These are phyloP conservation scores for Onychomys arenicola DNA, from an alignment of 2,797 vertebrate genomes.

Conservation along the genomic window DNA sequence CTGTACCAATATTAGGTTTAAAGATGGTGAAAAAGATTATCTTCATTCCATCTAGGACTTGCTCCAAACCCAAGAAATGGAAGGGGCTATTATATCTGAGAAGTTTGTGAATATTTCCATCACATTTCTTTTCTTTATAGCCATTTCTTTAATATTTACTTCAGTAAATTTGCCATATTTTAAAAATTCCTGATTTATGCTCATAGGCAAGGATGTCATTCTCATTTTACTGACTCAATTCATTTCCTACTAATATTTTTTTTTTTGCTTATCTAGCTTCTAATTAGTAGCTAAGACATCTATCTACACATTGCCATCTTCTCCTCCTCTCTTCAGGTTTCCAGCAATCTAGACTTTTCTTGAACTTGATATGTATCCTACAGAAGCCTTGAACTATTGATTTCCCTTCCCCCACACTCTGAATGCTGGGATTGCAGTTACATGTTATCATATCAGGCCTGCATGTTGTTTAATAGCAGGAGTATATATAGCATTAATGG, in stretches of 20 bases:
- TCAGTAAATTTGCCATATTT: neutral
- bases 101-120: neutral
- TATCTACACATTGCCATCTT: neutral
- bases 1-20: neutral
- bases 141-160: neutral
- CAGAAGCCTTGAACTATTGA: too few species aligned
- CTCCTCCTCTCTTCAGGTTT: neutral
- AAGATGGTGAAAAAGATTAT: neutral
- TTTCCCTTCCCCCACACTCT: neutral
- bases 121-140: neutral
- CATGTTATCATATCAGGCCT: too few species aligned
- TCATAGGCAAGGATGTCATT: neutral
- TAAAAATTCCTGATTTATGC: neutral
- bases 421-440: neutral
- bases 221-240: neutral
- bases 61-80: neutral
- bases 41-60: neutral
- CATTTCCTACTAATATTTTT: neutral
- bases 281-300: neutral
- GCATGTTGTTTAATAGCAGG: neutral
- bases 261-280: neutral
- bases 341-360: neutral
- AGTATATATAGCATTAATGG: neutral
- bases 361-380: neutral
- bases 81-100: neutral